Base-by-base conservation (phyloP, 2,888 invertebrate genomes). In the Amiota communis region DNA sequence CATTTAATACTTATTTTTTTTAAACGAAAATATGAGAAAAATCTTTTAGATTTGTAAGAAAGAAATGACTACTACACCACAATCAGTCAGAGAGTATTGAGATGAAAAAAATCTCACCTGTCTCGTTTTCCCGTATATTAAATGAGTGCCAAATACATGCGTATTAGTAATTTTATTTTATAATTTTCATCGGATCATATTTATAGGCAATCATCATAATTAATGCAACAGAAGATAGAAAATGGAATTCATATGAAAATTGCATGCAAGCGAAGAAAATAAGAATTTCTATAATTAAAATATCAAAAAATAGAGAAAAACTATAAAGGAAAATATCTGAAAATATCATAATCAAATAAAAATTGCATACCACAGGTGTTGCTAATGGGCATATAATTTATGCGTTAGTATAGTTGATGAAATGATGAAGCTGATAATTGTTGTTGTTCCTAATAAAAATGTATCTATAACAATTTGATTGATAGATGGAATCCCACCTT, bases 41-140 rank as follows among this genome's bases (percentile, higher is more conserved):
- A 36, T 36, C 6, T 36, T n/a, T 63, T 68, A 51, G 67, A 23
- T 68, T 68, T 23, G 67, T 68, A 53, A 68, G 67, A 68, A 51
- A 53, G 67, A 51, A 68, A 65, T 11, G 17, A 68, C 63, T 63
- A 63, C 23, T 1, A 23, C 23, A 13, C 23, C 23, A 20, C 10
- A 63, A 1, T 36, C 36, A 36, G 2, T 36, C 36, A 36, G 36
- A 36, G 36, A 36, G 36, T 36, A 36, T 36, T 36, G 36, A 36
- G 2, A 36, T 6, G 36, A 36, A 36, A 36, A 36, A 36, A 36
- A 63, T 63, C n/a, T 23, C 20, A 61, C 46, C n/a, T 63, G 20
- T 46, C 46, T 13, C 20, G 46, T 63, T 63, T 36, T 53, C n/a
- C 36, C 20, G 23, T 53, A n/a, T 17, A 36, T 36, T 36, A 20